A percentile compares a stretch with the other conserved stretches of the same genome.
phyloP scores from a whole-genome alignment of 2,888 invertebrate genomes.

The Mythimna loreyi region DNA sequence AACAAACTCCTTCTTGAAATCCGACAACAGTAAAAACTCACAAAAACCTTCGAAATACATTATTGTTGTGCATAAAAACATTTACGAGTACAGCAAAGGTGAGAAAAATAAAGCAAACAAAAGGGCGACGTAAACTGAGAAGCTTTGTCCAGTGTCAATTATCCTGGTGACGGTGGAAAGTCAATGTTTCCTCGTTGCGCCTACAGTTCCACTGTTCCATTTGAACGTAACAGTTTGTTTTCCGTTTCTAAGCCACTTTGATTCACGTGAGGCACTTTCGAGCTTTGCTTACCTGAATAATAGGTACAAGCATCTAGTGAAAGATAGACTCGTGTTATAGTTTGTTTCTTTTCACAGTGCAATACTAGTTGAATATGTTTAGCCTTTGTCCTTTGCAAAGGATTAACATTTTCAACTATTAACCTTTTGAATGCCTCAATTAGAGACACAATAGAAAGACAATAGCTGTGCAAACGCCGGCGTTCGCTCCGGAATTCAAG shows the following conservation, averaged over 20 bases:
- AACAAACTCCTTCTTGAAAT: background rate
- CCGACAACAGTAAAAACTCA: background rate
- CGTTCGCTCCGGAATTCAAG: too few species aligned
- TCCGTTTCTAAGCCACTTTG: slow-evolving; percentile 23
- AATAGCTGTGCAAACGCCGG: too few species aligned
- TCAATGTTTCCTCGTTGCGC: slow-evolving; percentile 24
- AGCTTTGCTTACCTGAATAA: slow-evolving; percentile 10
- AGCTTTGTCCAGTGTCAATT: slow-evolving; percentile 48
- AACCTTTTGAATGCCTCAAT: too few species aligned
- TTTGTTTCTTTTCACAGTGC: background rate
- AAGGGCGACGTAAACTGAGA: slow-evolving; percentile 29
- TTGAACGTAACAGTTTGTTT: slow-evolving; percentile 28
- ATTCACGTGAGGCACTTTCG: slow-evolving; percentile 1
- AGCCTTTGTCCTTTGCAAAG: too few species aligned
- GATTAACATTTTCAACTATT: too few species aligned
- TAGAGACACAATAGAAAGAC: too few species aligned
- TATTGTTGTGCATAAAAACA: background rate
- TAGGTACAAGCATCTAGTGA: background rate
- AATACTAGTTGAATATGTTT: background rate
- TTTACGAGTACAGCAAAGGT: slow-evolving; percentile 21
- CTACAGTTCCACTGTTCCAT: slow-evolving; percentile 16
- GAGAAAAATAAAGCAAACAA: slow-evolving; percentile 20
- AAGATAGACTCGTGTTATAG: background rate
- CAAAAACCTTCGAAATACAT: background rate
- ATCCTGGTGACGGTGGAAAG: slow-evolving; percentile 43